Percentiles rank a stretch among this genome's conserved stretches.
phyloP scores from a whole-genome alignment of 2,888 invertebrate genomes.

The Harpagoxenus sublaevis region DNA sequence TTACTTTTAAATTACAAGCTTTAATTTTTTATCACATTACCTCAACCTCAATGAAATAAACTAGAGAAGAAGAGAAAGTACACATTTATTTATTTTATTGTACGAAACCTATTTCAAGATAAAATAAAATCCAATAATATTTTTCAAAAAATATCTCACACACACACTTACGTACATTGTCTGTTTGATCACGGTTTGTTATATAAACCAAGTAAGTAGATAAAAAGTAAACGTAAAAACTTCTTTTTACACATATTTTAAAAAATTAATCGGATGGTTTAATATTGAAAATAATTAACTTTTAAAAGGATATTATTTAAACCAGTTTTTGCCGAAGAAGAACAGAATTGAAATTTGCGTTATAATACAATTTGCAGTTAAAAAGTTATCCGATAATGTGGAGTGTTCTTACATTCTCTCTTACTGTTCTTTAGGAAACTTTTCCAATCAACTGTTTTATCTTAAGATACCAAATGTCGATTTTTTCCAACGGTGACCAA shows the following conservation, averaged over 20 bases:
- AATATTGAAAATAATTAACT: not conserved
- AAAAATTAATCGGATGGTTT: not conserved
- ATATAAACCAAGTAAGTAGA: not conserved
- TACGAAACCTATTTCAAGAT: not conserved
- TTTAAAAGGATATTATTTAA: not conserved
- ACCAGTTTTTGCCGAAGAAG: not conserved
- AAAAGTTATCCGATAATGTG: not conserved
- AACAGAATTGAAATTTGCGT: not conserved
- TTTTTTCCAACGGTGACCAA: constrained; percentile 10
- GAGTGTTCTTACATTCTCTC: not conserved
- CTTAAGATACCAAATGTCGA: constrained; percentile 29
- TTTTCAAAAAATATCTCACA: not conserved
- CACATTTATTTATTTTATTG: not conserved
- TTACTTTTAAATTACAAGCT: not conserved
- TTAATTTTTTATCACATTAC: not conserved
- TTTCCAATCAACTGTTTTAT: constrained; percentile 28
- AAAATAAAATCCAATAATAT: not conserved
- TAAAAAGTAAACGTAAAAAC: not conserved
- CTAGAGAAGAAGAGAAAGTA: not conserved
- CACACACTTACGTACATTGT: not conserved
- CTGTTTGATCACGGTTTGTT: not conserved
- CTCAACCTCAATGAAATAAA: not conserved
- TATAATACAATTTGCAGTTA: not conserved
- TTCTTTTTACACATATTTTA: not conserved
- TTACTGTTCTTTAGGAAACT: constrained; percentile 8